A percentile compares a stretch with the other conserved stretches of the same genome.
Evolutionary conservation across 2,113 vertebrate species (phyloP).

Genomic region (Gobio gobio): DNA sequence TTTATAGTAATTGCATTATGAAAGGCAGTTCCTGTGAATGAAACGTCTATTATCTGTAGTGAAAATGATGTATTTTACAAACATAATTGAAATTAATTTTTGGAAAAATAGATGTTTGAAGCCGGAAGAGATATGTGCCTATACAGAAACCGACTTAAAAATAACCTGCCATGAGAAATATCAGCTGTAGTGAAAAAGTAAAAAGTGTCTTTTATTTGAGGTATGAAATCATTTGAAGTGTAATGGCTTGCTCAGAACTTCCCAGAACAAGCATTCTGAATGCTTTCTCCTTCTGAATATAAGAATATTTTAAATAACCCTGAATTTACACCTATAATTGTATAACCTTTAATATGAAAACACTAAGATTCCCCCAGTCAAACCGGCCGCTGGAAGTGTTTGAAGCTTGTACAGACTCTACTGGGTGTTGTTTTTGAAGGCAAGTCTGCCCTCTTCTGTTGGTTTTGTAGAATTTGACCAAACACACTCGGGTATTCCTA

Average conservation of each 20-base stretch:
- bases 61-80: neutral
- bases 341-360: too few relatives aligned
- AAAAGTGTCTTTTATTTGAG: neutral
- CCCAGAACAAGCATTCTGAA: too few relatives aligned
- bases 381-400: neutral
- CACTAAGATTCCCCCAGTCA: too few relatives aligned
- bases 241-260: too few relatives aligned
- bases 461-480: too few relatives aligned
- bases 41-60: neutral
- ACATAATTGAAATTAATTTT: neutral
- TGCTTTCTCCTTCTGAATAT: too few relatives aligned
- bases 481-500: neutral
- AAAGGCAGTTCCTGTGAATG: neutral
- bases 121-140: neutral
- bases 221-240: too few relatives aligned
- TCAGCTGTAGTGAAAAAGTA: neutral
- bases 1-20: neutral
- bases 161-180: neutral
- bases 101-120: neutral
- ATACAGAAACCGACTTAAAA: neutral
- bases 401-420: neutral
- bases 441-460: conserved; percentile 16
- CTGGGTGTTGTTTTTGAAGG: neutral
- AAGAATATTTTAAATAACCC: too few relatives aligned
- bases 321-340: too few relatives aligned